phyloP scores from a whole-genome alignment of 2,888 invertebrate genomes.

The Carpatolechia fugitivella region DNA sequence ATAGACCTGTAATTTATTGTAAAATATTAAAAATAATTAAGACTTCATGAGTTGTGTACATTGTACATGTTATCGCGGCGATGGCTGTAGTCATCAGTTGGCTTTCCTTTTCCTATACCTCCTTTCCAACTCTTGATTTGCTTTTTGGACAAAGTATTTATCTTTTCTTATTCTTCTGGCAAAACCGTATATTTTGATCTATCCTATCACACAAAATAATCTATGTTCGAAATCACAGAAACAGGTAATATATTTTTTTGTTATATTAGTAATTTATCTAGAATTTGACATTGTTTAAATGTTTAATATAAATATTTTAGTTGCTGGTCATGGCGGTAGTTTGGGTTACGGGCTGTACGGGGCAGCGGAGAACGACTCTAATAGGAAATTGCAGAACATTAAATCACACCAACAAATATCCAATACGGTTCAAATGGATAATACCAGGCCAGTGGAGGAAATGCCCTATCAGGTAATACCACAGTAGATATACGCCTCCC shows the following conservation, averaged over 20 bases:
- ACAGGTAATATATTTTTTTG: conserved; percentile 15
- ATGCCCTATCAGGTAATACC: conserved; percentile 80
- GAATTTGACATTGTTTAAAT: not conserved
- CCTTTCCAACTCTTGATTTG: conserved; percentile 12
- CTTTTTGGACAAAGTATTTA: too few relatives aligned
- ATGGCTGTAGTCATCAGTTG: conserved; percentile 57
- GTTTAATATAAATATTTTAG: conserved; percentile 48
- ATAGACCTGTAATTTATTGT: conserved; percentile 6
- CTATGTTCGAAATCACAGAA: not conserved
- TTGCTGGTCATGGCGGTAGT: conserved; percentile 75
- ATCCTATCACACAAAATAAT: too few relatives aligned
- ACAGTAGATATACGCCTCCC: not conserved
- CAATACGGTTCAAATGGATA: conserved; percentile 61
- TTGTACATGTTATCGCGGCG: conserved; percentile 71
- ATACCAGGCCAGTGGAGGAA: conserved; percentile 70
- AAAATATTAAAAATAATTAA: conserved; percentile 17
- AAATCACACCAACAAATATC: conserved; percentile 74
- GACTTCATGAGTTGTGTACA: conserved; percentile 20
- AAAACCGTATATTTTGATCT: too few relatives aligned
- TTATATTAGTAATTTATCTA: not conserved
- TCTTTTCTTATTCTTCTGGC: conserved; percentile 6
- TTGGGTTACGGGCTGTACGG: conserved; percentile 81
- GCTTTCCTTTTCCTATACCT: conserved; percentile 57
- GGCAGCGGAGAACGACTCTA: conserved; percentile 58
- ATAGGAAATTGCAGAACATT: conserved; percentile 67